A percentile compares a stretch with the other conserved stretches of the same genome.
Evolutionary conservation across 2,888 invertebrate genomes (phyloP).

Genomic region (Heliconius ethilla): DNA sequence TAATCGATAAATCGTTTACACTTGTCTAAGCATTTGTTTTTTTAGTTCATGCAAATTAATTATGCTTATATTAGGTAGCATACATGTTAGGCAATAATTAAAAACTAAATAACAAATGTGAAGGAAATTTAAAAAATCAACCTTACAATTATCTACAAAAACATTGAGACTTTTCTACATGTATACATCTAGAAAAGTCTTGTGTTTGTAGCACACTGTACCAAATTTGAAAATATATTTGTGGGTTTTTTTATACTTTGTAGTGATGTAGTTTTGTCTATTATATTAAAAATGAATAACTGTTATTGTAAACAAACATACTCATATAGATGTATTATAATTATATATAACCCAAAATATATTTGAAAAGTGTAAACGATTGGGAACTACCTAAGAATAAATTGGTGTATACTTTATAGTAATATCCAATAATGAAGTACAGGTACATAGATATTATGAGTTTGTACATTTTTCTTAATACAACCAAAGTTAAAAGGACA

Average conservation of each 20-base stretch:
- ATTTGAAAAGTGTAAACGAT: constrained; percentile 10
- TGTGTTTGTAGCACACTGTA: neutral
- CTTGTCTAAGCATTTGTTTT: neutral
- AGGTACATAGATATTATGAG: constrained; percentile 33
- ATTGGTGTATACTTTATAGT: constrained; percentile 5
- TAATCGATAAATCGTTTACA: constrained; percentile 26
- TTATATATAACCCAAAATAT: neutral
- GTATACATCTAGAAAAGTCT: neutral
- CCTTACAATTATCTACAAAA: neutral
- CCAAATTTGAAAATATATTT: neutral
- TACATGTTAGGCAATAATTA: neutral
- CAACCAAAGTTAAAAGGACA: constrained; percentile 2
- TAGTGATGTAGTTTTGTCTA: too few species aligned
- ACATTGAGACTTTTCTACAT: neutral
- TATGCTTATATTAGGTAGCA: neutral
- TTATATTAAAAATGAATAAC: neutral
- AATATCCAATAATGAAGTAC: constrained; percentile 33
- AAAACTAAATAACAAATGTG: neutral
- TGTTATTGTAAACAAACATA: neutral
- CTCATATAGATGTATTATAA: neutral
- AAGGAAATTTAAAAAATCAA: neutral
- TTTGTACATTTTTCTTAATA: constrained; percentile 34
- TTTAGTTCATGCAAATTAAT: neutral
- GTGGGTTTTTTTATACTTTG: too few species aligned
- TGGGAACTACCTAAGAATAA: neutral